Base-by-base conservation (phyloP, 2,888 invertebrate species). In the Chloromyia formosa region DNA sequence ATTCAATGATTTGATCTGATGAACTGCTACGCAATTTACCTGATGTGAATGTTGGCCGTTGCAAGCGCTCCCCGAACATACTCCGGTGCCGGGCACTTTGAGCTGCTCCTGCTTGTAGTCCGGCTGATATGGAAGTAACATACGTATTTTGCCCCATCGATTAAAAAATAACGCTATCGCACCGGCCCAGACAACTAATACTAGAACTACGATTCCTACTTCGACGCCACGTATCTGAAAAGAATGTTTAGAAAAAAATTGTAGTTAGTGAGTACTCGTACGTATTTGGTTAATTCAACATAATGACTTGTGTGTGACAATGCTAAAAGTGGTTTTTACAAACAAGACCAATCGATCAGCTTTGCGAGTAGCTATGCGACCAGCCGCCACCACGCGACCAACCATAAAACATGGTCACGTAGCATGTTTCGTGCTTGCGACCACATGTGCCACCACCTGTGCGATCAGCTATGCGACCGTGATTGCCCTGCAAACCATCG, bases 51-150 rank as follows among this genome's bases (percentile, higher is more conserved):
- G 90, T 80, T 91, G 90, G 35, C 88, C 88, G 79, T 87, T 86
- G 80, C 88, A 88, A 77, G 89, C 87, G 58, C 88, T 88, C 58
- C 90, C 89, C 35, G 89, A 88, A 83, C 92, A 92, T 1, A 90
- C 90, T 0, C 91, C 91, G 0, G 91, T 90, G 7, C 92, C 92
- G 3, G 92, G 92, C 45, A 91, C 91, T 88, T 95, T 94, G 71
- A 95, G 86, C 83, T 95, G 94, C 81, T 95, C 95, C 80, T 91
- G 90, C 82, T 95, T 95, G 85, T 95, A 95, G 83, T 95, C 94
- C 12, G 95, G 95, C 82, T 95, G 95, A 83, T 95, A 95, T 4
- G 95, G 95, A 79, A 95, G 88, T 79, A 96, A 87, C 95, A 95
- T 95, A 61, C 95, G 90, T 77, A 94, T 94, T 86, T 94, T 94